Evolutionary conservation across 2,888 invertebrate genomes (phyloP), one percentile per base, ranked within the genome.

Genomic region (Branchipolynoe longqiensis): DNA sequence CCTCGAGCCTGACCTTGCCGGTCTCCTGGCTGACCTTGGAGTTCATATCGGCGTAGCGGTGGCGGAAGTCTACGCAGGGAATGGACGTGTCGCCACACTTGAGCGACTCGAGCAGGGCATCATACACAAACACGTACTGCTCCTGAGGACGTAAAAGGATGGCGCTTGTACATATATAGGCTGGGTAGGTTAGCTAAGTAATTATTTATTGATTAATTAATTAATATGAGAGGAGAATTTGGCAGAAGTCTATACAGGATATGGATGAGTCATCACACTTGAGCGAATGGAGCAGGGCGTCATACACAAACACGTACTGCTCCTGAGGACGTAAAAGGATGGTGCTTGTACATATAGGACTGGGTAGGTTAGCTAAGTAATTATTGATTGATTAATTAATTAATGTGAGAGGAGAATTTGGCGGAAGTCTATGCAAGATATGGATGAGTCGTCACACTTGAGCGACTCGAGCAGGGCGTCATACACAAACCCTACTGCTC

Each of bases 401-500:
- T n/a, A n/a, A n/a, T n/a, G n/a, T n/a, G n/a, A n/a, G n/a, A n/a
- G n/a, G n/a, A n/a, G n/a, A n/a, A n/a, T n/a, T n/a, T 73, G 58
- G 25, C 88, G 69, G 88, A 89, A 89, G 58, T 87, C 86, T 0
- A 85, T 85, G 56, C 89, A 89, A 3, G 88, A 84, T 3, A 89
- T 86, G 22, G 89, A 86, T 4, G 89, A 89, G 86, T 88, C 87
- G 33, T 89, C 88, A 40, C 88, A 88, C 84, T 89, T 87, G 28
- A 89, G 86, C 18, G 89, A 88, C 85, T 89, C 89, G 22, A 89
- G 74, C 28, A 89, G 84, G 56, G 89, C 89, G 28, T 89, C 89
- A 56, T 89, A 89, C 38, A 89, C 88, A 83, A 89, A 89, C 41
- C 86, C 73, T 89, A 89, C 86, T 89, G 88, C 84, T 89, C 88